Percentiles rank a stretch among this genome's conserved stretches.
Conservation (phyloP, 2,797 vertebrate genomes). For the Okamejei kenojei region DNA sequence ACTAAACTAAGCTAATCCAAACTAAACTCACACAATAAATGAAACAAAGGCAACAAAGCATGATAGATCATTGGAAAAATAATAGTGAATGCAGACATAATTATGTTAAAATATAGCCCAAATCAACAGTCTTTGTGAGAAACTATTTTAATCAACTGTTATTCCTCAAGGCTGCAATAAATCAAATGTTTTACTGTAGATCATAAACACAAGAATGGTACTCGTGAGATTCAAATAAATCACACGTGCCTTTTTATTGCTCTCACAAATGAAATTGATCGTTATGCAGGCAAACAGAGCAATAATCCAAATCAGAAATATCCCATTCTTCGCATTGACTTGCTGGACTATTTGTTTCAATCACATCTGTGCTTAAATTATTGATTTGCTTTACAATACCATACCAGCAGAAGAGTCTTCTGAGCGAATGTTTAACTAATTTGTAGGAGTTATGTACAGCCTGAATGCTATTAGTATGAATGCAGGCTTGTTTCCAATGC, state of each 20-base stretch:
- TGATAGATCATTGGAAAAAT: background rate
- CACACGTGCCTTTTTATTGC: too few relatives aligned
- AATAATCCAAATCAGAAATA: background rate
- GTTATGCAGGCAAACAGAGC: background rate
- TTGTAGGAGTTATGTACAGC: background rate
- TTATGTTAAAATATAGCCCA: background rate
- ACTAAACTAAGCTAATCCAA: background rate
- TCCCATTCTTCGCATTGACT: background rate
- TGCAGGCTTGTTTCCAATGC: background rate
- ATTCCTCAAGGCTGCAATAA: background rate
- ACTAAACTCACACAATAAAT: background rate
- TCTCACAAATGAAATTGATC: too few relatives aligned
- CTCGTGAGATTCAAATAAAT: slow-evolving; percentile 16
- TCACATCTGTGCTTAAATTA: background rate
- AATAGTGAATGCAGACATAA: background rate
- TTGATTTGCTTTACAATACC: background rate
- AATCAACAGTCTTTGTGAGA: background rate
- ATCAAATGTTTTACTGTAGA: background rate
- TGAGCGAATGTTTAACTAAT: background rate
- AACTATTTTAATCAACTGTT: slow-evolving; percentile 7
- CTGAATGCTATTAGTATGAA: background rate
- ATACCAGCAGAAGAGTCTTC: background rate
- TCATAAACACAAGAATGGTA: background rate
- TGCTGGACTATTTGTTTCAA: background rate
- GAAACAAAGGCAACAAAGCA: background rate